Evolutionary conservation across 2,113 vertebrate genomes (phyloP).

Genomic region (Bujurquina vittata): DNA sequence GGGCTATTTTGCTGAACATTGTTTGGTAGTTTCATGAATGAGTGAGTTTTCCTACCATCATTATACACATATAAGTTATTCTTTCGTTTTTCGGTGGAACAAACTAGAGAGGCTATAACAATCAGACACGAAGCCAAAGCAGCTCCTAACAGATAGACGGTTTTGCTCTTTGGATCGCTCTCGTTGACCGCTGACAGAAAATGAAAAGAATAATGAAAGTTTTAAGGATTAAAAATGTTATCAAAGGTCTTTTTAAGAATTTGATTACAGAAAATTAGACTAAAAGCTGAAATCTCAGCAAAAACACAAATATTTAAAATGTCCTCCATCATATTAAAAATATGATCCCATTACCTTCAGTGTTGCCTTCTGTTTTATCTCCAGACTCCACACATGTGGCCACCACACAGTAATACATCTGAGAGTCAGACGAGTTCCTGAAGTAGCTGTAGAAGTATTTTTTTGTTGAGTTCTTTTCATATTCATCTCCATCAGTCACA

Average conservation of each 20-base stretch:
- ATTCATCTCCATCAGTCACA: neutral
- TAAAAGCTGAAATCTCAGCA: accelerated
- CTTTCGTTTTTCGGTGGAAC: neutral
- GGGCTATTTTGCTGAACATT: accelerated
- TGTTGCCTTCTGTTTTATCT: neutral
- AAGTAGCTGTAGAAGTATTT: constrained; percentile 10
- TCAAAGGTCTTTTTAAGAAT: neutral
- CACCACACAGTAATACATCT: too few relatives aligned
- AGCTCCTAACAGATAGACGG: neutral
- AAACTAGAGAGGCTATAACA: neutral
- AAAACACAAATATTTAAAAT: accelerated
- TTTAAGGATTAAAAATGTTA: neutral
- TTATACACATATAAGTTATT: neutral
- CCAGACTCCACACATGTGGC: too few relatives aligned
- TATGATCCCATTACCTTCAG: neutral
- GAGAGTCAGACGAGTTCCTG: neutral
- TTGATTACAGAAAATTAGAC: accelerated
- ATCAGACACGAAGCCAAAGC: constrained; percentile 26
- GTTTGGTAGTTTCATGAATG: neutral
- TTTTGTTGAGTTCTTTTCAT: neutral
- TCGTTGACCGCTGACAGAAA: neutral
- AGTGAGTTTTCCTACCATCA: constrained; percentile 14
- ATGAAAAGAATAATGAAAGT: neutral
- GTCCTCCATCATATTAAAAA: too few relatives aligned
- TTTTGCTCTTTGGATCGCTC: neutral